A percentile compares a stretch with the other conserved stretches of the same genome.
These are phyloP conservation scores for Xylocampa areola DNA, from an alignment of 2,888 invertebrate genomes.

Conservation along the genomic window DNA sequence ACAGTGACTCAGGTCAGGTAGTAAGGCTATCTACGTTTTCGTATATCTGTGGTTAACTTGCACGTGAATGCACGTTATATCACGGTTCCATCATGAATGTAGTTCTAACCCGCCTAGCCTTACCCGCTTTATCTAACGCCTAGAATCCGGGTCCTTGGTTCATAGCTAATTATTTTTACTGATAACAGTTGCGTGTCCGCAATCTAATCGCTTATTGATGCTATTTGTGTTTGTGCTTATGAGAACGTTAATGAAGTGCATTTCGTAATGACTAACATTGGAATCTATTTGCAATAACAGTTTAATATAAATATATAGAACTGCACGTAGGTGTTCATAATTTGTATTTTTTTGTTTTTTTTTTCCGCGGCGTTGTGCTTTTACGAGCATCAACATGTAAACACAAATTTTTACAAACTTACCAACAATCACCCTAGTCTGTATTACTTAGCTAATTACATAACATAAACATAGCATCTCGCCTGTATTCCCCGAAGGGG, in stretches of 20 bases:
- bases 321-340: too few species aligned
- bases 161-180: slow-evolving; percentile 48
- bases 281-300: too few species aligned
- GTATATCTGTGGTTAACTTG: slow-evolving; percentile 6
- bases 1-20: too few species aligned
- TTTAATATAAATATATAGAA: too few species aligned
- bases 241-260: slow-evolving; percentile 19
- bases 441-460: too few species aligned
- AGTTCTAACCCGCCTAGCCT: slow-evolving; percentile 41
- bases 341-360: too few species aligned
- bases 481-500: too few species aligned
- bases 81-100: slow-evolving; percentile 18
- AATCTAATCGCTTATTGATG: slow-evolving; percentile 53
- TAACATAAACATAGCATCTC: too few species aligned
- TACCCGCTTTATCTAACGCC: slow-evolving; percentile 46
- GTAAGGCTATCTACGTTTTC: slow-evolving; percentile 14
- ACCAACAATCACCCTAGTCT: too few species aligned
- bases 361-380: too few species aligned
- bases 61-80: slow-evolving; percentile 35
- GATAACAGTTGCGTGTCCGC: slow-evolving; percentile 46
- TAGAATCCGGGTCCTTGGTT: slow-evolving; percentile 61
- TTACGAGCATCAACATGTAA: too few species aligned
- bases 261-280: slow-evolving; percentile 9
- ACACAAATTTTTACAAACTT: too few species aligned
- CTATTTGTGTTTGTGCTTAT: slow-evolving; percentile 27